Percentiles rank a stretch among this genome's conserved stretches.
Conservation (phyloP, 35 echinoderm and acorn worm genomes). For the Apostichopus japonicus region DNA sequence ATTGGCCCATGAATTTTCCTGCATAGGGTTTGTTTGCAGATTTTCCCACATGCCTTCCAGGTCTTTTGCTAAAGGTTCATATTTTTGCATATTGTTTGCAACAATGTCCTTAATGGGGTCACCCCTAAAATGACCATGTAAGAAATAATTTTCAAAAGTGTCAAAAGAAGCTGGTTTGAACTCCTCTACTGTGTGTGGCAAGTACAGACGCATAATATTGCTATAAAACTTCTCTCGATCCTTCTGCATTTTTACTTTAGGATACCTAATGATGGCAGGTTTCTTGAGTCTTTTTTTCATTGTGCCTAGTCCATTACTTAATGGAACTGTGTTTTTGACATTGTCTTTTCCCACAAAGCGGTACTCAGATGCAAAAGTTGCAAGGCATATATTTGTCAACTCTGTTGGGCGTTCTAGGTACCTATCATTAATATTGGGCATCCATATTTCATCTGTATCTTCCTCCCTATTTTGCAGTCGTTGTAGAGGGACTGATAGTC, state of each 20-base stretch:
- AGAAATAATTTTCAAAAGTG: slow-evolving; percentile 34
- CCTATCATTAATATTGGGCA: not conserved
- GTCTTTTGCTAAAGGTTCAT: slow-evolving; percentile 4
- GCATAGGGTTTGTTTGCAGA: not conserved
- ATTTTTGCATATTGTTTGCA: slow-evolving; percentile 18
- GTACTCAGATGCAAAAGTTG: not conserved
- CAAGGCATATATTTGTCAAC: not conserved
- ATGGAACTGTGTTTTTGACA: not conserved
- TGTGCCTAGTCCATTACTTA: not conserved
- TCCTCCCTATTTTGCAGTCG: not conserved
- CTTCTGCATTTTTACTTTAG: slow-evolving; percentile 17
- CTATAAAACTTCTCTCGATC: slow-evolving; percentile 26
- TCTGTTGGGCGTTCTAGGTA: not conserved
- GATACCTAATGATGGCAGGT: slow-evolving; percentile 16
- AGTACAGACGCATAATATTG: slow-evolving; percentile 2
- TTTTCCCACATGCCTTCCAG: not conserved
- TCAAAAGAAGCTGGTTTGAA: not conserved
- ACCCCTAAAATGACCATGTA: not conserved
- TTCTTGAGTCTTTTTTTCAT: not conserved
- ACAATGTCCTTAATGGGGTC: slow-evolving; percentile 2
- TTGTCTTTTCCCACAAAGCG: not conserved
- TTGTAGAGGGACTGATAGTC: not conserved
- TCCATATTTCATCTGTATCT: not conserved
- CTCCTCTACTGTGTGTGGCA: not conserved
- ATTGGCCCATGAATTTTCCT: slow-evolving; percentile 38